phyloP scores from a whole-genome alignment of 1,140 invertebrate genomes.

The Tenebrio molitor region DNA sequence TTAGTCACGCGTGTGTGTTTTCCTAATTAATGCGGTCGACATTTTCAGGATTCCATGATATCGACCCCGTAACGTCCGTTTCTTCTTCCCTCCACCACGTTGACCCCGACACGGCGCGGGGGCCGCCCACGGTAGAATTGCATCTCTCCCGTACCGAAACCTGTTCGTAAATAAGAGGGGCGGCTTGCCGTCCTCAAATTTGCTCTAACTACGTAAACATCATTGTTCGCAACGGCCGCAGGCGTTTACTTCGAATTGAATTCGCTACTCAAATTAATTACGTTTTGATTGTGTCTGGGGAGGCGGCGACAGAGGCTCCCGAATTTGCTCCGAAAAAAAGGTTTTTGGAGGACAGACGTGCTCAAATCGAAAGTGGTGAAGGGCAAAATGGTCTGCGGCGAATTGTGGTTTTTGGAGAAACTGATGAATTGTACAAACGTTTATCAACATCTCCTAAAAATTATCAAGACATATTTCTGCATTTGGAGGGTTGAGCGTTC shows the following conservation, averaged over 20 bases:
- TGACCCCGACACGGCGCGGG: not conserved
- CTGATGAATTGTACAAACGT: no score
- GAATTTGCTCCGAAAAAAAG: no score
- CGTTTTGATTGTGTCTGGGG: not conserved
- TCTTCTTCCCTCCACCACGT: not conserved
- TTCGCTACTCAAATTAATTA: conserved; percentile 22
- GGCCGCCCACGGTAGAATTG: not conserved
- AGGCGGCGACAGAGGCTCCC: no score
- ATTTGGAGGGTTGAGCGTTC: no score
- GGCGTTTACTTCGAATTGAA: not conserved
- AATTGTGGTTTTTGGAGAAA: no score
- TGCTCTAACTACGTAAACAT: conserved; percentile 20
- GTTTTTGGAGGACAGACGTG: no score
- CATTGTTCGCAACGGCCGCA: not conserved
- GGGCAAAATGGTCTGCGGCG: no score
- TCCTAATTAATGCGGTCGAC: no score
- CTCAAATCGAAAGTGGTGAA: no score
- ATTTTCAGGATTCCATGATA: not conserved
- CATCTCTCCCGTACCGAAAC: conserved; percentile 14
- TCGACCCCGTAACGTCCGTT: not conserved
- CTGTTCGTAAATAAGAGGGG: conserved; percentile 35
- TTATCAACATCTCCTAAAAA: no score
- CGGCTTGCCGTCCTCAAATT: conserved; percentile 23
- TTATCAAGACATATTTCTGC: no score
- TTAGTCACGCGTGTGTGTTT: not conserved